Evolutionary conservation across 2,113 vertebrate species (phyloP).

Genomic region (Engystomops pustulosus): DNA sequence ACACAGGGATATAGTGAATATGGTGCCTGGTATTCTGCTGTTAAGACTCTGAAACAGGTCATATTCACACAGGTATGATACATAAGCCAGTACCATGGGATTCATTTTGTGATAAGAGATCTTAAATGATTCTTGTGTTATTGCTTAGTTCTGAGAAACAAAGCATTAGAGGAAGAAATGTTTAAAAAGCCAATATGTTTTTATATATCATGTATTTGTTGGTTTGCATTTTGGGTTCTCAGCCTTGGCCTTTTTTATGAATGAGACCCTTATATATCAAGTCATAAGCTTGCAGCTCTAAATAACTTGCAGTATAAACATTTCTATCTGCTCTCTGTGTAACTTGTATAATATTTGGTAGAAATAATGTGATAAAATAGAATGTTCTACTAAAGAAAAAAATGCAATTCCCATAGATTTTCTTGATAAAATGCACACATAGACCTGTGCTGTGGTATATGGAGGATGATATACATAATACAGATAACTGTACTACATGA

Average conservation of each 20-base stretch:
- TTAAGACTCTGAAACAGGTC: neutral
- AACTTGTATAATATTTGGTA: neutral
- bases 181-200: neutral
- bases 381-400: neutral
- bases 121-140: neutral
- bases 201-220: neutral
- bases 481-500: neutral
- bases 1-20: neutral
- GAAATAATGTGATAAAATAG: neutral
- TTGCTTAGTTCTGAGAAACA: neutral
- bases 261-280: neutral
- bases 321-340: neutral
- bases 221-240: neutral
- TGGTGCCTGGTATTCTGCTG: neutral
- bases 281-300: neutral
- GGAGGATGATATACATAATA: no score
- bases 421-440: neutral
- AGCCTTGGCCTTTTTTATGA: slow-evolving; percentile 11
- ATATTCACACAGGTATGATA: slow-evolving; percentile 18
- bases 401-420: neutral
- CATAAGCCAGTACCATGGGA: neutral
- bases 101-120: neutral
- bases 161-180: neutral
- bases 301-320: neutral
- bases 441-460: neutral